phyloP scores from a whole-genome alignment of 2,888 invertebrate species.

The Bhutanitis thaidina region DNA sequence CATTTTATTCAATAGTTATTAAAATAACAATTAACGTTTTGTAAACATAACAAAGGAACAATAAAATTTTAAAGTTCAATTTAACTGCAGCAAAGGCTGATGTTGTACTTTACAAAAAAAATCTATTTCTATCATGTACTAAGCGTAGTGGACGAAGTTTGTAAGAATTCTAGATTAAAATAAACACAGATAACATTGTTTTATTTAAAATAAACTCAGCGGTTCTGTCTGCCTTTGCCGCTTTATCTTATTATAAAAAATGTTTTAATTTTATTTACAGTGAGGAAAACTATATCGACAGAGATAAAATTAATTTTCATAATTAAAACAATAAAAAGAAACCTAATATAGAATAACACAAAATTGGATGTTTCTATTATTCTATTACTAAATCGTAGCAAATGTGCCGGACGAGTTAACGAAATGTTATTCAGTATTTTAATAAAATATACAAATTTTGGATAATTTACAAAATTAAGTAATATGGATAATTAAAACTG shows the following conservation, averaged over 20 bases:
- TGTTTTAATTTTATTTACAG: no score
- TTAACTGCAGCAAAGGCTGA: conserved; percentile 8
- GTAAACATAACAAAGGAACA: background rate
- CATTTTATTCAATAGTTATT: background rate
- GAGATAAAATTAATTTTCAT: no score
- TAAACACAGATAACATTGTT: conserved; percentile 1
- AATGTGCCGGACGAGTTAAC: background rate
- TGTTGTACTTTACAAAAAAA: background rate
- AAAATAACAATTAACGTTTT: background rate
- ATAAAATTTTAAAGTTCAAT: background rate
- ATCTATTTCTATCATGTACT: conserved; percentile 1
- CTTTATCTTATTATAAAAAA: background rate
- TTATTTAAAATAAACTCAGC: background rate
- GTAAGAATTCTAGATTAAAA: conserved; percentile 1
- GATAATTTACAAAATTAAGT: no score
- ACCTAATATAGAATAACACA: no score
- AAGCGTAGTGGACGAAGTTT: conserved; percentile 16
- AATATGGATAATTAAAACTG: no score
- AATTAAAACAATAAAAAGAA: no score
- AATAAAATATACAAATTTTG: no score
- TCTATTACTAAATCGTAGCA: background rate
- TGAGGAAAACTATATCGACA: no score
- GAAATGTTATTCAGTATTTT: no score
- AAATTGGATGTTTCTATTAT: no score
- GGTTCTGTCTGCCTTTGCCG: conserved; percentile 6